Percentiles rank a stretch among this genome's conserved stretches.
Conservation (phyloP, 2,888 invertebrate genomes). For the Calameuta pallipes region DNA sequence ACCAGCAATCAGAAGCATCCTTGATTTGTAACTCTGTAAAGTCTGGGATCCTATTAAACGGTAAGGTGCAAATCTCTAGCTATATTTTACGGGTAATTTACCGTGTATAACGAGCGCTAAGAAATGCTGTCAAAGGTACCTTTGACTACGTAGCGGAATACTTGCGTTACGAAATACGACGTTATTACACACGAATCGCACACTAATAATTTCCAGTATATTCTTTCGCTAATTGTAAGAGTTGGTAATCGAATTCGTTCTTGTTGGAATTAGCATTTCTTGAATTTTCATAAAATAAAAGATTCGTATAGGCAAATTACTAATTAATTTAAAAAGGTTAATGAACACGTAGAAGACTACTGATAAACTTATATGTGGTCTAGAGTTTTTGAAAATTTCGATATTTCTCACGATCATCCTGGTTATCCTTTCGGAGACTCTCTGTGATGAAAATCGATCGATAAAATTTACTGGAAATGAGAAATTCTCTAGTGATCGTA, state of each 20-base stretch:
- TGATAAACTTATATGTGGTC: background rate
- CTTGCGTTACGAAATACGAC: background rate
- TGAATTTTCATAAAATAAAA: too few relatives aligned
- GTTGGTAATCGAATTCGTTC: background rate
- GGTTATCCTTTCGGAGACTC: background rate
- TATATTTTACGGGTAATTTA: conserved; percentile 31
- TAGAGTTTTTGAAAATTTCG: background rate
- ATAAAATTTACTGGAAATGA: background rate
- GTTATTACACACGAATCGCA: background rate
- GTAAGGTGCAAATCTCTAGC: background rate
- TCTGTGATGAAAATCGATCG: background rate
- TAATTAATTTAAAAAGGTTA: too few relatives aligned
- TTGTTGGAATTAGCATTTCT: background rate
- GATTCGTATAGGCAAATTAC: too few relatives aligned
- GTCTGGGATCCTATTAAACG: background rate
- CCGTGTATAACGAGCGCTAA: conserved; percentile 28
- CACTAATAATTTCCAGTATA: background rate
- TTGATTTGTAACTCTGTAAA: background rate
- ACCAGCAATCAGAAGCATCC: background rate
- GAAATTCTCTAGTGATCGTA: background rate
- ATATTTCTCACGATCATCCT: background rate
- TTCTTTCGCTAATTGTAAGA: background rate
- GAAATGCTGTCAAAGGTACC: conserved; percentile 27
- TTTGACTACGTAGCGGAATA: background rate
- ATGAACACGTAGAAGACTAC: too few relatives aligned